Evolutionary conservation across 2,888 invertebrate species (phyloP), one percentile per base, ranked within the genome.

Genomic region (Embidobia sp.): DNA sequence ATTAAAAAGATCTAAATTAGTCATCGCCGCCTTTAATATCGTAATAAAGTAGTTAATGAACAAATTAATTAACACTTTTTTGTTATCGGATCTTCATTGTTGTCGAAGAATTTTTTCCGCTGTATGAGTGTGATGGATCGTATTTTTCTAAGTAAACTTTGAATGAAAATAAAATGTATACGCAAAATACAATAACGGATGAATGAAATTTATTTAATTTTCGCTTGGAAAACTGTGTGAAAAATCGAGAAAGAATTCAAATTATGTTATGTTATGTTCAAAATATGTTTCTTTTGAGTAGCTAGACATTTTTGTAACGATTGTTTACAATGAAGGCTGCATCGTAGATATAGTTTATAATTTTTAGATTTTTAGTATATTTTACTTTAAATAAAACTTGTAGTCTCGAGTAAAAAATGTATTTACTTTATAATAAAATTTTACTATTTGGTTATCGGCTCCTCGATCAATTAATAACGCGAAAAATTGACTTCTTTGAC

Each of bases 1-100:
- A 81, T 81, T 75, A 80, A 80, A 73, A 75, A 63, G 79, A 80
- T 79, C 79, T 57, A 67, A 79, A 79, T 79, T 79, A 74, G 74
- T 79, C 63, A 67, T 55, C 57, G 40, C 48, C 51, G 59, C 18
- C 37, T 74, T 72, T 66, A 69, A 69, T 66, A 64, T 35, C 16
- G 49, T 67, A 48, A 64, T 78, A 42, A 55, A 73, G 49, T 72
- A 63, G 19, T 63, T 67, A 35, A 67, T 57, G 59, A 66, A 72
- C 63, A 33, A 61, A 67, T 77, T 66, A 67, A 76, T 64, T 55
- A 53, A 8, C 3, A n/a, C n/a, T 46, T 29, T 22, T 44, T 44
- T 11, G 6, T 26, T n/a, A 26, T 3, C 5, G 1, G 35, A 10
- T 4, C n/a, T 3, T 1, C 13, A 11, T 33, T 33, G 10, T 10